Conservation (phyloP, 2,797 vertebrate species). For the Pogoniulus pusillus region DNA sequence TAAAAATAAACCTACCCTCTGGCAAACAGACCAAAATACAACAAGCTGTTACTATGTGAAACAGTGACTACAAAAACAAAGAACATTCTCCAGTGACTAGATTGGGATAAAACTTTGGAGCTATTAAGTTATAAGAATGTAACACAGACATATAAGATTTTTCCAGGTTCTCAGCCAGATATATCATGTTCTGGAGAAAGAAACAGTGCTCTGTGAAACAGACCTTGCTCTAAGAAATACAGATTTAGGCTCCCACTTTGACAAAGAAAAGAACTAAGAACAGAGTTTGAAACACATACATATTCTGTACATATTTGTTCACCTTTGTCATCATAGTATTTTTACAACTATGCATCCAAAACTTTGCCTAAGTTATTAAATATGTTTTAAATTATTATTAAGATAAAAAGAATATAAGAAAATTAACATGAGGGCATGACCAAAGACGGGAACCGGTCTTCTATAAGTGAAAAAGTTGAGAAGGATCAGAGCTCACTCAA, state of each 20-base stretch:
- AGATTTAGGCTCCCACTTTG: constrained; percentile 22
- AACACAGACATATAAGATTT: constrained; percentile 72
- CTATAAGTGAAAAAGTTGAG: not conserved
- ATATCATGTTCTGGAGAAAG: constrained; percentile 56
- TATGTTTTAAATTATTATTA: not conserved
- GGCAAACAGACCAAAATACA: constrained; percentile 82
- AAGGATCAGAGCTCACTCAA: not conserved
- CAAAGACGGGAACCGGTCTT: not conserved
- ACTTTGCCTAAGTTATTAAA: not conserved
- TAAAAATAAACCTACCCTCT: constrained; percentile 82
- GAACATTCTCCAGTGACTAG: constrained; percentile 76
- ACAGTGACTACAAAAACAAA: constrained; percentile 81
- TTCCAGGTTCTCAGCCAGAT: constrained; percentile 74
- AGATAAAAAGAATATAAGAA: not conserved
- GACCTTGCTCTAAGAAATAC: constrained; percentile 1
- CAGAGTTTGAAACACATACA: constrained; percentile 17
- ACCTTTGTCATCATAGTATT: constrained; percentile 4
- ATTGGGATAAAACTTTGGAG: constrained; percentile 70
- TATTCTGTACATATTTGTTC: constrained; percentile 17
- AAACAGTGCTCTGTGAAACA: constrained; percentile 38
- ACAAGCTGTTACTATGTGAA: constrained; percentile 85
- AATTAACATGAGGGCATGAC: not conserved
- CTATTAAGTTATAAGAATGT: constrained; percentile 75
- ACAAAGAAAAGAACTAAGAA: constrained; percentile 8
- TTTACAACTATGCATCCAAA: constrained; percentile 14